Percentiles rank a stretch among this genome's conserved stretches.
These are phyloP conservation scores for Reticulitermes speratus DNA, from an alignment of 1,140 invertebrate species.

Conservation along the genomic window DNA sequence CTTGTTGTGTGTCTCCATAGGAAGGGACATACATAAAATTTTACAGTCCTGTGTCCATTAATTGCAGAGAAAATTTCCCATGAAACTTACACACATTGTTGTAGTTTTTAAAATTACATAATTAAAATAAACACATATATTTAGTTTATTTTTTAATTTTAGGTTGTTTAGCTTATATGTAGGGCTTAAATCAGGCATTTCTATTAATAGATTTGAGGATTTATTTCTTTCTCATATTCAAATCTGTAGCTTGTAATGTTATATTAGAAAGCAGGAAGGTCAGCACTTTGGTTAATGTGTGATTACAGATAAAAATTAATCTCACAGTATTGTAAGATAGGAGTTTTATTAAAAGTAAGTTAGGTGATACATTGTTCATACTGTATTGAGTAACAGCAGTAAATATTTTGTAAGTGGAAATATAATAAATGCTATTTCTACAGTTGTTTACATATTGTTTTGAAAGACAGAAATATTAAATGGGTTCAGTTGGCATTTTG, in stretches of 20 bases:
- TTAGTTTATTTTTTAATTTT: too few species aligned
- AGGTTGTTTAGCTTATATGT: too few species aligned
- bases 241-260: background rate
- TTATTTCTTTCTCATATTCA: too few species aligned
- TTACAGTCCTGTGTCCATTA: too few species aligned
- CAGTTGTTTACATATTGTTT: background rate
- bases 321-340: background rate
- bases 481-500: slow-evolving; percentile 2
- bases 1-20: too few species aligned
- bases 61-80: too few species aligned
- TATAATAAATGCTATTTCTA: slow-evolving; percentile 26
- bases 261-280: background rate
- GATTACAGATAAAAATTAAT: slow-evolving; percentile 24
- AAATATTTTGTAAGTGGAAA: slow-evolving; percentile 24
- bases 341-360: slow-evolving; percentile 34
- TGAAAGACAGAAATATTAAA: background rate
- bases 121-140: too few species aligned
- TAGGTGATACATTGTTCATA: slow-evolving; percentile 30
- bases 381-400: slow-evolving; percentile 30
- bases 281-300: background rate
- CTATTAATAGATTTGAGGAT: too few species aligned
- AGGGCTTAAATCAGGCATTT: too few species aligned
- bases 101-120: too few species aligned
- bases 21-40: too few species aligned
- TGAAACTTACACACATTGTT: too few species aligned